A percentile compares a stretch with the other conserved stretches of the same genome.
Evolutionary conservation across 1,140 invertebrate species (phyloP).

Genomic region (Rhynchophorus ferrugineus): DNA sequence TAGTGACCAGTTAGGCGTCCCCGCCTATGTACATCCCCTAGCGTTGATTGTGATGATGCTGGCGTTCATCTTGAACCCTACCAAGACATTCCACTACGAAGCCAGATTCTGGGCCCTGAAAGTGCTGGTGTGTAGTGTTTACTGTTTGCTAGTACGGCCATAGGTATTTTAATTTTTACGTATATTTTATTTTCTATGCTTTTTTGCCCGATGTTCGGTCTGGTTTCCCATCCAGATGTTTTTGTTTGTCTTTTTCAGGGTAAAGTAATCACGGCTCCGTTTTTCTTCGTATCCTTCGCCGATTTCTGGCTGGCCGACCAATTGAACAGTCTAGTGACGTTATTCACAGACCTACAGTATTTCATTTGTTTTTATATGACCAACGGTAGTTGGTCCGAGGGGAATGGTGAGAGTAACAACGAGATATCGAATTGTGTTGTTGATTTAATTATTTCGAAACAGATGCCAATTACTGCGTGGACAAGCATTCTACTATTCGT

Average conservation of each 20-base stretch:
- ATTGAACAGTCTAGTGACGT: conserved; percentile 84
- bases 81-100: conserved; percentile 86
- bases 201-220: not conserved
- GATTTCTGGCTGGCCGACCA: conserved; percentile 99
- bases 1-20: conserved; percentile 78
- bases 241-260: conserved; percentile 36
- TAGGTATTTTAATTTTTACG: conserved; percentile 18
- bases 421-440: not conserved
- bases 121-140: conserved; percentile 57
- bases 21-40: conserved; percentile 85
- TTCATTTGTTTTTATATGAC: conserved; percentile 76
- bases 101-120: conserved; percentile 77
- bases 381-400: conserved; percentile 62
- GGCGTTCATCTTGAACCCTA: conserved; percentile 85
- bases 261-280: conserved; percentile 83
- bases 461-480: conserved; percentile 48
- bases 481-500: conserved; percentile 56
- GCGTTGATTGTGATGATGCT: conserved; percentile 80
- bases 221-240: not conserved
- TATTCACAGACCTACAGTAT: conserved; percentile 91
- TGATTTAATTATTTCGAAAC: not conserved
- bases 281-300: conserved; percentile 93
- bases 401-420: conserved; percentile 46
- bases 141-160: conserved; percentile 15
- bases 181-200: conserved; percentile 15